A percentile compares a stretch with the other conserved stretches of the same genome.
These are phyloP conservation scores for Erpobdella octoculata DNA, from an alignment of 2,888 invertebrate genomes.

Conservation along the genomic window DNA sequence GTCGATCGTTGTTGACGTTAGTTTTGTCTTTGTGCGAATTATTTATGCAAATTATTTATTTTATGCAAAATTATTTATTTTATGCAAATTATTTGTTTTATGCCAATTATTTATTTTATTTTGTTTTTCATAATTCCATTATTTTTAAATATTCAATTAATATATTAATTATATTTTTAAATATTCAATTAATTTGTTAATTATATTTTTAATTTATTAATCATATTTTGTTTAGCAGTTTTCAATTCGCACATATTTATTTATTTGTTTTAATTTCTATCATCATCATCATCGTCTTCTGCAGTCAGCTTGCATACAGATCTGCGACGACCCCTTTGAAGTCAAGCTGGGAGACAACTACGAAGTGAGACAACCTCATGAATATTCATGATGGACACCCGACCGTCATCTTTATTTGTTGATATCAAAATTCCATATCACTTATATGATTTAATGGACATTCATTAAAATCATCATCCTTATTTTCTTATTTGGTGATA, in stretches of 20 bases:
- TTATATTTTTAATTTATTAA: background rate
- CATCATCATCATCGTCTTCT: conserved; percentile 19
- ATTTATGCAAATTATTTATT: background rate
- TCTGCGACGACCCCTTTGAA: conserved; percentile 96
- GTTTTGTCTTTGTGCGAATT: background rate
- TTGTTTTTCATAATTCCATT: too few relatives aligned
- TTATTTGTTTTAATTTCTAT: background rate
- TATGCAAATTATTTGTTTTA: too few relatives aligned
- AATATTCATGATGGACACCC: too few relatives aligned
- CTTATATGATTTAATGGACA: background rate
- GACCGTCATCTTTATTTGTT: too few relatives aligned
- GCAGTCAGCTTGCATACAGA: conserved; percentile 75
- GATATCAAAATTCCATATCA: too few relatives aligned
- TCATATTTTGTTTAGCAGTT: background rate
- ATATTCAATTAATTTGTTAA: background rate
- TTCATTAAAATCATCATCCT: background rate
- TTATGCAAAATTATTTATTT: too few relatives aligned
- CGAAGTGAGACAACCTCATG: too few relatives aligned
- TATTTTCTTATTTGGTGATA: background rate
- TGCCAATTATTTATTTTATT: too few relatives aligned
- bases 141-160: too few relatives aligned
- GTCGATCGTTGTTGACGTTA: conserved; percentile 70
- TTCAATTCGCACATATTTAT: background rate
- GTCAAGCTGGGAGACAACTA: conserved; percentile 90
- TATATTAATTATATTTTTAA: too few relatives aligned